Evolutionary conservation across 2,888 invertebrate genomes (phyloP).

Genomic region (Amphipyra berbera): DNA sequence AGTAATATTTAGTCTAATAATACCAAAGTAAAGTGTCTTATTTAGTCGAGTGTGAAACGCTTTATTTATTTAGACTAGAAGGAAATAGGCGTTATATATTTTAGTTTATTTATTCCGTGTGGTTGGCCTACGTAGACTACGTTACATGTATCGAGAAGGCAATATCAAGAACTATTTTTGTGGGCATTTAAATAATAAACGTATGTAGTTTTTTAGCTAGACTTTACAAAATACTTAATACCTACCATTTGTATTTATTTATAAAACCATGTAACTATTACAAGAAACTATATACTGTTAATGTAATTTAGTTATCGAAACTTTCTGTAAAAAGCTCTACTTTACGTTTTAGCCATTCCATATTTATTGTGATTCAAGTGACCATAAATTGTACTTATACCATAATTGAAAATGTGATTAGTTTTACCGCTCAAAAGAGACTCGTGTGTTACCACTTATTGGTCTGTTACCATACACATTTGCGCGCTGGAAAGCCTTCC

Average conservation of each 20-base stretch:
- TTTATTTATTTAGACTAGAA: conserved; percentile 82
- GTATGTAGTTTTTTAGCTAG: neutral
- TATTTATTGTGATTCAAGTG: conserved; percentile 1
- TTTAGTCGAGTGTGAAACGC: conserved; percentile 88
- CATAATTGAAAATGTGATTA: conserved; percentile 1
- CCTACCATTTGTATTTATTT: too few species aligned
- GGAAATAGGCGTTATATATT: conserved; percentile 51
- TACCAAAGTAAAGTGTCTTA: conserved; percentile 88
- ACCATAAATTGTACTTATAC: conserved; percentile 5
- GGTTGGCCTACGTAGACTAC: conserved; percentile 1
- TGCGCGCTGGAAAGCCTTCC: conserved; percentile 12
- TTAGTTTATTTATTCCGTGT: conserved; percentile 52
- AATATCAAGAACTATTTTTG: neutral
- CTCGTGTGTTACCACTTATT: conserved; percentile 51
- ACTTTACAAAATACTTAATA: too few species aligned
- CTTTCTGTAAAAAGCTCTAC: too few species aligned
- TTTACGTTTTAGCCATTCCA: neutral
- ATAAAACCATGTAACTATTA: too few species aligned
- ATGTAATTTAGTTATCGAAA: too few species aligned
- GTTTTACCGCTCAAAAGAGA: conserved; percentile 43
- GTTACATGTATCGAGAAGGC: conserved; percentile 1
- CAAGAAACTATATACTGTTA: too few species aligned
- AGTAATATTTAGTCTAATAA: conserved; percentile 77
- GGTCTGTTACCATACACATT: conserved; percentile 52
- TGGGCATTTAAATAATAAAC: conserved; percentile 8